These are phyloP conservation scores for Drosophila cardini DNA, from an alignment of 1,140 invertebrate genomes.

Conservation along the genomic window DNA sequence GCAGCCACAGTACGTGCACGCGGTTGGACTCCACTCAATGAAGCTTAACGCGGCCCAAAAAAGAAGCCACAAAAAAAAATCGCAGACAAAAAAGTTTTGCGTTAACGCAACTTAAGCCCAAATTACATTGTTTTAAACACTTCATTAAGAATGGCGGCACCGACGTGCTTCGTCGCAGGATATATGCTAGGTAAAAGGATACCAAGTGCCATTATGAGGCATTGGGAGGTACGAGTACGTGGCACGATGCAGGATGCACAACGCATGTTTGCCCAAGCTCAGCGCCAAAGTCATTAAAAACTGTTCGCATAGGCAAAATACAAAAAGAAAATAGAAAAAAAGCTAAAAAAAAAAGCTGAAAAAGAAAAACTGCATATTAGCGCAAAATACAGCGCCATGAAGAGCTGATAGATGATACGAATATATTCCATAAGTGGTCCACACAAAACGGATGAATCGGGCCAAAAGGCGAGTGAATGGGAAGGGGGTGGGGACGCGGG, in stretches of 20 bases:
- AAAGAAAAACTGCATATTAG: slow-evolving; percentile 77
- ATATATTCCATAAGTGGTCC: background rate
- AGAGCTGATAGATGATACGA: slow-evolving; percentile 48
- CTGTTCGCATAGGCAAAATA: slow-evolving; percentile 78
- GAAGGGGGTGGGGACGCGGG: background rate
- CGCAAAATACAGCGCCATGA: slow-evolving; percentile 73
- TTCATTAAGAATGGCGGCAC: slow-evolving; percentile 75
- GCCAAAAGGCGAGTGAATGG: background rate
- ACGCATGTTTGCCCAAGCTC: slow-evolving; percentile 77
- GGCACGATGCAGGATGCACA: slow-evolving; percentile 57
- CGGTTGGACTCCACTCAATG: slow-evolving; percentile 32
- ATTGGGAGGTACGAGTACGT: slow-evolving; percentile 2
- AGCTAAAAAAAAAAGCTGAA: background rate
- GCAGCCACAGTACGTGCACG: background rate
- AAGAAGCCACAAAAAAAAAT: background rate
- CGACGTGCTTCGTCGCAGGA: slow-evolving; percentile 18
- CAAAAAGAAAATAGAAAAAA: slow-evolving; percentile 34
- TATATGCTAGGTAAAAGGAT: slow-evolving; percentile 56
- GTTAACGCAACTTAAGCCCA: slow-evolving; percentile 70
- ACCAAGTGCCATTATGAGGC: slow-evolving; percentile 33
- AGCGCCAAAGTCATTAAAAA: slow-evolving; percentile 82
- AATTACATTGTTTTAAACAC: slow-evolving; percentile 82
- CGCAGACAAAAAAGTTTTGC: slow-evolving; percentile 31
- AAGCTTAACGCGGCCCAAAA: slow-evolving; percentile 45
- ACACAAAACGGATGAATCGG: too few species aligned